Conservation (phyloP, 2,888 invertebrate species). For the Drosophila sordidula region DNA sequence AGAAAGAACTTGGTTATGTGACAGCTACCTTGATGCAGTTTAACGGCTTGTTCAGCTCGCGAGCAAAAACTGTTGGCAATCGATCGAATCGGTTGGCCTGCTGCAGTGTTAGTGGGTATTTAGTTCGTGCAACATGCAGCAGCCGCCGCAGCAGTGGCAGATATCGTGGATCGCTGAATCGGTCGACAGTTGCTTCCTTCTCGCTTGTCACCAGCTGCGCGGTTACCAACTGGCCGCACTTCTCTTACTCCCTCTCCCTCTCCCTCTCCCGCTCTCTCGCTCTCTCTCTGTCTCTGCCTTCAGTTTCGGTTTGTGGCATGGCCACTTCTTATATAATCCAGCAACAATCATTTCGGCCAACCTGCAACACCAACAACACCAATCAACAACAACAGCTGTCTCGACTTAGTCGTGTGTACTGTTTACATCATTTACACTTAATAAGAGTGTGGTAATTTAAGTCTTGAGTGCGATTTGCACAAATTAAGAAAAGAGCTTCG, state of each 20-base stretch:
- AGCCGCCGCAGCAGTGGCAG: slow-evolving; percentile 20
- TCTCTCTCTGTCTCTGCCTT: slow-evolving; percentile 32
- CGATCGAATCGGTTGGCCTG: slow-evolving; percentile 7
- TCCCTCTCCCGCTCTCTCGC: slow-evolving; percentile 12
- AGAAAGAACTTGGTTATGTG: slow-evolving; percentile 46
- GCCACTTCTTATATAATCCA: slow-evolving; percentile 80
- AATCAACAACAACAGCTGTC: slow-evolving; percentile 70
- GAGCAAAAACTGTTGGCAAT: slow-evolving; percentile 12
- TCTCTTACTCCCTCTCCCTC: slow-evolving; percentile 22
- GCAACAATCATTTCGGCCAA: slow-evolving; percentile 78
- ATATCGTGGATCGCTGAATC: slow-evolving; percentile 34
- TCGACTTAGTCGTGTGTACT: slow-evolving; percentile 35
- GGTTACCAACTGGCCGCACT: slow-evolving; percentile 24
- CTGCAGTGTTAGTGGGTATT: slow-evolving; percentile 71
- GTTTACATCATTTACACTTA: slow-evolving; percentile 69
- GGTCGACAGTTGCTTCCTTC: slow-evolving; percentile 70
- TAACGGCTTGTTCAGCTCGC: slow-evolving; percentile 50
- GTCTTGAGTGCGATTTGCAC: slow-evolving; percentile 7
- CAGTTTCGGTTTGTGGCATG: slow-evolving; percentile 74
- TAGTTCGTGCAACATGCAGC: slow-evolving; percentile 71
- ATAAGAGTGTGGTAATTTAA: slow-evolving; percentile 19
- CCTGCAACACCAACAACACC: slow-evolving; percentile 65
- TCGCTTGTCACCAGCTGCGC: slow-evolving; percentile 56
- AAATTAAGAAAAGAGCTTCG: neutral
- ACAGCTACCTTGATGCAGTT: slow-evolving; percentile 48